phyloP scores from a whole-genome alignment of 2,888 invertebrate genomes.

The Ornithoptera alexandrae region DNA sequence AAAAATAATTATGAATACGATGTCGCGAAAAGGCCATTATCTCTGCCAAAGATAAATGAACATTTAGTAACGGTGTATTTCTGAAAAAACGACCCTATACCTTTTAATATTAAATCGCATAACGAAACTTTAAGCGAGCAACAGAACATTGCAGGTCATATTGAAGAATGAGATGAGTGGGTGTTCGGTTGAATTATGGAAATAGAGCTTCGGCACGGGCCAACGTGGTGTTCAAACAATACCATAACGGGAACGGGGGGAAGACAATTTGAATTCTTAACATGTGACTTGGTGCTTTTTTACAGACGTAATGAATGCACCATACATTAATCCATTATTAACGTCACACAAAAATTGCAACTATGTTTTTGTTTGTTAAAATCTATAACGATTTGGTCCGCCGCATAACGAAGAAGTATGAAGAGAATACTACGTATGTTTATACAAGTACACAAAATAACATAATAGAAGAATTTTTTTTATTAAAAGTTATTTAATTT shows the following conservation, averaged over 20 bases:
- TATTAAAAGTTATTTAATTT: too few species aligned
- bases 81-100: too few species aligned
- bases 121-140: slow-evolving; percentile 32
- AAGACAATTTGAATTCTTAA: slow-evolving; percentile 59
- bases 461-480: too few species aligned
- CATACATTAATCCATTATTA: slow-evolving; percentile 9
- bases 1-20: slow-evolving; percentile 38
- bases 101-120: too few species aligned
- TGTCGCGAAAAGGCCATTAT: slow-evolving; percentile 50
- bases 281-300: slow-evolving; percentile 47
- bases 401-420: too few species aligned
- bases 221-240: slow-evolving; percentile 62
- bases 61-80: slow-evolving; percentile 33
- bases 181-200: slow-evolving; percentile 68
- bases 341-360: neutral
- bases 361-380: too few species aligned
- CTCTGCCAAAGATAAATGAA: slow-evolving; percentile 41
- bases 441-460: too few species aligned
- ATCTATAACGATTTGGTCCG: too few species aligned
- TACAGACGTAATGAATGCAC: too few species aligned
- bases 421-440: too few species aligned
- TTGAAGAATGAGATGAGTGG: slow-evolving; percentile 62
- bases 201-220: slow-evolving; percentile 62
- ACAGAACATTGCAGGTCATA: slow-evolving; percentile 39
- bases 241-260: slow-evolving; percentile 64